Evolutionary conservation across 2,888 invertebrate genomes (phyloP), one percentile per base, ranked within the genome.

Genomic region (Mythimna vitellina): DNA sequence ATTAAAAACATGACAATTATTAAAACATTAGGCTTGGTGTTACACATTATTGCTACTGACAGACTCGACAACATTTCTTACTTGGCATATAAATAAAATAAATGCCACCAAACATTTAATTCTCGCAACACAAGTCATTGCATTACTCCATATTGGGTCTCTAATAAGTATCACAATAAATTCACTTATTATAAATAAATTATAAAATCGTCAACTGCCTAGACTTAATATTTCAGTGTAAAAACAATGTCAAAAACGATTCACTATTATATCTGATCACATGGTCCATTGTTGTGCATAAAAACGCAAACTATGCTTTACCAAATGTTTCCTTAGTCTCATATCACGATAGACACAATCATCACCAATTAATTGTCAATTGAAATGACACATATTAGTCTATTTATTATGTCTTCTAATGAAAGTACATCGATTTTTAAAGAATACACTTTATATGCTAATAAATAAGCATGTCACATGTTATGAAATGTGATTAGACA

Each of bases 151-250:
- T 83, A 89, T 90, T 85, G 90, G 90, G 90, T 92, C 90, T 88
- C 92, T 92, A 91, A 91, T 92, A 93, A 93, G 84, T 94, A 95
- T 96, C 95, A 96, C 96, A 95, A 94, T 93, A 90, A 94, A 94
- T 94, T 93, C 95, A 96, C 96, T 95, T 95, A 95, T 91, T 89
- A 93, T 94, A 95, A 95, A 96, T 95, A 95, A 96, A 96, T 95
- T 94, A 95, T 93, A 93, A 93, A 95, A 94, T 94, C 92, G 94
- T 95, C 94, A 96, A 95, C 93, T 83, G 91, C 94, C 92, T 90
- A 90, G 90, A 93, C 91, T 93, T 87, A 92, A 91, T 92, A 92
- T 93, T 88, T 92, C 91, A 91, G 91, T 91, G 92, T 90, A 92
- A 93, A 94, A 96, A 93, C 92, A 94, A 95, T 95, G 95, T 95